phyloP scores from a whole-genome alignment of 2,797 vertebrate genomes.

The Emys orbicularis region DNA sequence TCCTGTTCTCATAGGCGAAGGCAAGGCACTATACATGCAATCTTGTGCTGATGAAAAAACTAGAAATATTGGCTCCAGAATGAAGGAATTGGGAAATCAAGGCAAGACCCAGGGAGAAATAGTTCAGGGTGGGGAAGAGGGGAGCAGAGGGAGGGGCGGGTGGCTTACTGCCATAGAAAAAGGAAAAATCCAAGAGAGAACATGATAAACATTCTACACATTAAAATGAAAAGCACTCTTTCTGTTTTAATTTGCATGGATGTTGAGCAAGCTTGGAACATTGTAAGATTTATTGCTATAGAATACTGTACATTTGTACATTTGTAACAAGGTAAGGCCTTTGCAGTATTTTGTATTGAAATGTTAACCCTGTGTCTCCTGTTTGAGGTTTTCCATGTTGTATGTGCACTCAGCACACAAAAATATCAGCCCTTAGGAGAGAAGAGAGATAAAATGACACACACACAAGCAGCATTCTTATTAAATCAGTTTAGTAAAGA shows the following conservation, averaged over 20 bases:
- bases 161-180: neutral
- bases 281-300: neutral
- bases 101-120: neutral
- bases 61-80: neutral
- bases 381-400: constrained; percentile 67
- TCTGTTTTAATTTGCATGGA: neutral
- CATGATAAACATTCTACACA: neutral
- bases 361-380: constrained; percentile 46
- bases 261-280: neutral
- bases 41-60: fast-evolving
- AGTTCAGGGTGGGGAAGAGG: neutral
- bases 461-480: neutral
- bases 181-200: neutral
- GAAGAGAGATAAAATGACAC: neutral
- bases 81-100: neutral
- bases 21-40: neutral
- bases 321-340: constrained; percentile 81
- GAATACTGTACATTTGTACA: neutral
- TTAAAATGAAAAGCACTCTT: neutral
- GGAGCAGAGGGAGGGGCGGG: neutral
- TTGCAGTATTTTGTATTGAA: constrained; percentile 69
- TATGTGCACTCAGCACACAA: neutral
- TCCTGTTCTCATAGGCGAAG: neutral
- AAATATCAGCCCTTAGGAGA: neutral
- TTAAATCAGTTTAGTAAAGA: neutral